Evolutionary conservation across 2,113 vertebrate genomes (phyloP), one percentile per base, ranked within the genome.

Genomic region (Trochalopteron elliotii): DNA sequence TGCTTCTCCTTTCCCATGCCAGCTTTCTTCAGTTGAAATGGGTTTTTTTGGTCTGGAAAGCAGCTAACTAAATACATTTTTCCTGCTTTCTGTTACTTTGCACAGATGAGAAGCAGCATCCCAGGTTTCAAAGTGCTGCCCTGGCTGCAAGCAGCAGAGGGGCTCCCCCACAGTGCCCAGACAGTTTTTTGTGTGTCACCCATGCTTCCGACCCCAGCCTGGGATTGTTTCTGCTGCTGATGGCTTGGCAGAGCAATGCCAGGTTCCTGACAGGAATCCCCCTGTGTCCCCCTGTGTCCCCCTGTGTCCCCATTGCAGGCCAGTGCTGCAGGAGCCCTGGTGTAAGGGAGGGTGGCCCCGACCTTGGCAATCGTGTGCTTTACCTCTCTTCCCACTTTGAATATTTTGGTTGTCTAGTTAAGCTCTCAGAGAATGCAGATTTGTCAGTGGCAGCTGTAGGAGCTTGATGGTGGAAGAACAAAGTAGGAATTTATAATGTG

Each of bases 401-500:
- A 45, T 94, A 70, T 84, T 90, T 75, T 85, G 88, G 85, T 85
- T 97, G 87, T 94, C 94, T 96, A 17, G 87, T 95, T 94, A 79
- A 92, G 91, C 72, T 96, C 90, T 90, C 88, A 68, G 69, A 92
- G 95, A 89, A 97, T 97, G 93, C 96, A 96, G 1, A 97, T 97
- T 93, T 97, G 76, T 96, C 93, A 94, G 95, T 19, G 11, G 87
- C 96, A 97, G 94, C 95, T 97, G 95, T 89, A 97, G 95, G 91
- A 96, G 93, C 91, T 94, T 88, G 87, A 70, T 94, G 95, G 94
- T 90, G 84, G 93, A 89, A 96, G 93, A 97, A 97, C 95, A 95
- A 97, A 97, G 94, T 94, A 89, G 92, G 92, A 98, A 97, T 95
- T 96, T 84, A 96, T 96, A 83, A 96, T 91, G 68, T 91, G 91